These are phyloP conservation scores for Thomomys bottae DNA, from an alignment of 2,113 vertebrate genomes.

Conservation along the genomic window DNA sequence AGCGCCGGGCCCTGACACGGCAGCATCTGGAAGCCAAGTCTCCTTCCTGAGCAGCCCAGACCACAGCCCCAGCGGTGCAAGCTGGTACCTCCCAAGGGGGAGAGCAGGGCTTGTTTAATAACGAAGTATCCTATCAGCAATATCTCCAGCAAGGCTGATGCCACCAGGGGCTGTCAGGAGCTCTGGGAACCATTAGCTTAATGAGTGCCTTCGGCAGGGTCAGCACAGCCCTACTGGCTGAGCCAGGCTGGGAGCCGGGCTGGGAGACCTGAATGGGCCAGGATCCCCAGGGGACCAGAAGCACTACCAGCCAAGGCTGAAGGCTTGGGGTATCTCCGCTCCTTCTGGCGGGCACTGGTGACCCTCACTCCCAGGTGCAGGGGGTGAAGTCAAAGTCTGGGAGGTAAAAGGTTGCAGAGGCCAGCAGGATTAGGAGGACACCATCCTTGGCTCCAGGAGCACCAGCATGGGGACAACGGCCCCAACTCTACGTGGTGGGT, in stretches of 20 bases:
- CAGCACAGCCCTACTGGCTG: background rate
- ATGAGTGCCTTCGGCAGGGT: conserved; percentile 66
- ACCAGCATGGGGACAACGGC: fast-evolving
- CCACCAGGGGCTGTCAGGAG: conserved; percentile 52
- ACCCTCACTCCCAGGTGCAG: fast-evolving
- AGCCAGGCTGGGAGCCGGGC: background rate
- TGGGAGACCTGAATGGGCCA: background rate
- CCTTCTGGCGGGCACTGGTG: fast-evolving
- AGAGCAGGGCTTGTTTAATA: conserved; percentile 34
- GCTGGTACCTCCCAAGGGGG: background rate
- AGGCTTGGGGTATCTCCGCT: fast-evolving
- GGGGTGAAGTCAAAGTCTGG: fast-evolving
- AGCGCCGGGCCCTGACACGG: background rate
- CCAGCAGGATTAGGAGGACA: background rate
- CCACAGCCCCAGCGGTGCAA: background rate
- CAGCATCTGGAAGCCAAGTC: background rate
- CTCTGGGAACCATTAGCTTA: conserved; percentile 74
- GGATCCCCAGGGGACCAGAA: fast-evolving
- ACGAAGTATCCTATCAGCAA: background rate
- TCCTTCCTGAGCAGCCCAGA: background rate
- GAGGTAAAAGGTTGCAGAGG: fast-evolving
- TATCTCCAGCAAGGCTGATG: background rate
- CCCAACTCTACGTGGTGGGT: fast-evolving
- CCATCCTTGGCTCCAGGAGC: background rate
- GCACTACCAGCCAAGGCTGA: fast-evolving